phyloP scores from a whole-genome alignment of 2,113 vertebrate genomes.

The Cinclus mexicanus region DNA sequence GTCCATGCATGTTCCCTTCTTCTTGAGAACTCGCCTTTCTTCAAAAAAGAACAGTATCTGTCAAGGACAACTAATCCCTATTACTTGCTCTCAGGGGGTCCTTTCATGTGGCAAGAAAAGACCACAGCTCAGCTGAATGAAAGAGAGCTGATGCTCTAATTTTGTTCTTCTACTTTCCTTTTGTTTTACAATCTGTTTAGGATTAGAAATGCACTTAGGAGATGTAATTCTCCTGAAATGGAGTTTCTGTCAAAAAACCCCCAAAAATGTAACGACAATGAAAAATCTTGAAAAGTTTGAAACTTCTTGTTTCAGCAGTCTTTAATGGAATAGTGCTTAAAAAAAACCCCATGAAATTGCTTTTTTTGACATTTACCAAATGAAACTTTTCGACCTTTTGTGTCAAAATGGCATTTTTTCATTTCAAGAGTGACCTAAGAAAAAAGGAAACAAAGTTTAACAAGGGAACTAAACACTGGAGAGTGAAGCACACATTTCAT shows the following conservation, averaged over 20 bases:
- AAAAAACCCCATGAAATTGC: background rate
- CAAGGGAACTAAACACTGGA: background rate
- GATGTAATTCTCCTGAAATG: background rate
- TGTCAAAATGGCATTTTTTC: background rate
- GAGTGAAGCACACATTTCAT: background rate
- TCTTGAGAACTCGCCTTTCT: background rate
- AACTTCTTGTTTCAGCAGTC: background rate
- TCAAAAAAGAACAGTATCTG: background rate
- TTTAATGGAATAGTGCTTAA: background rate
- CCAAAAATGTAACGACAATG: background rate
- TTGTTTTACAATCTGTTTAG: background rate
- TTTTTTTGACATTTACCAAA: background rate
- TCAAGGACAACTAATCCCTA: constrained; percentile 4
- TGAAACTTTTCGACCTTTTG: background rate
- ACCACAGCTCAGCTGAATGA: background rate
- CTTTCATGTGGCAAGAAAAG: background rate
- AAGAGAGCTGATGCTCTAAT: background rate
- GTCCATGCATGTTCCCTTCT: background rate
- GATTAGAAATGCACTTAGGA: background rate
- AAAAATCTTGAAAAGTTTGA: background rate
- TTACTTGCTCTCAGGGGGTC: background rate
- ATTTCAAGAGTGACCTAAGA: background rate
- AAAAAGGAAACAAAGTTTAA: background rate
- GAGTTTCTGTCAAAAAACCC: background rate
- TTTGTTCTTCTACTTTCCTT: background rate